These are phyloP conservation scores for Orientallactaga bullata DNA, from an alignment of 2,113 vertebrate genomes.

Conservation along the genomic window DNA sequence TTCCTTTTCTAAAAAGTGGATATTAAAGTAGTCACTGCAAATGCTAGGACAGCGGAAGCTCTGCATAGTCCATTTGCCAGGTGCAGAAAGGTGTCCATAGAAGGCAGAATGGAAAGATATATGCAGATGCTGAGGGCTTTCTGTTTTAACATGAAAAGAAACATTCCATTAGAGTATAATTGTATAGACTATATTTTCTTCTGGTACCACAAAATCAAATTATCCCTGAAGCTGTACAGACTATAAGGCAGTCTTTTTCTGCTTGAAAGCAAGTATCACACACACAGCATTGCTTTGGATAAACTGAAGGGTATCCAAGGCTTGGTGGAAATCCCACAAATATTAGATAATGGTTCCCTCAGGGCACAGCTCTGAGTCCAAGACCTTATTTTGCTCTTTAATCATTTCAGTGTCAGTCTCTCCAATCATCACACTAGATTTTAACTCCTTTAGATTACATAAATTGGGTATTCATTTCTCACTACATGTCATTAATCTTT, in stretches of 20 bases:
- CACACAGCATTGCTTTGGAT: not conserved
- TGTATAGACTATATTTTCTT: slow-evolving; percentile 39
- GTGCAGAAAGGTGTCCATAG: not conserved
- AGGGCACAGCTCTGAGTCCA: not conserved
- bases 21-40: not conserved
- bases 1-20: too few species aligned
- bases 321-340: not conserved
- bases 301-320: not conserved
- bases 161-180: not conserved
- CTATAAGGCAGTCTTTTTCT: not conserved
- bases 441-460: not conserved
- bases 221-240: not conserved
- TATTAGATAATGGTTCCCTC: not conserved
- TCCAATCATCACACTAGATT: not conserved
- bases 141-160: slow-evolving; percentile 35
- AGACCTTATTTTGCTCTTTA: not conserved
- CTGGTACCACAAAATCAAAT: slow-evolving; percentile 27
- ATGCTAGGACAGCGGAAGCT: not conserved
- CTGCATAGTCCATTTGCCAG: not conserved
- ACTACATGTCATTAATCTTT: slow-evolving; percentile 20
- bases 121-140: not conserved
- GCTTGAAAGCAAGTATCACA: slow-evolving; percentile 4
- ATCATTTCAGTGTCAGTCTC: not conserved
- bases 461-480: slow-evolving; percentile 20
- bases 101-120: not conserved